Evolutionary conservation across 2,113 vertebrate genomes (phyloP).

Genomic region (Phaethornis superciliosus): DNA sequence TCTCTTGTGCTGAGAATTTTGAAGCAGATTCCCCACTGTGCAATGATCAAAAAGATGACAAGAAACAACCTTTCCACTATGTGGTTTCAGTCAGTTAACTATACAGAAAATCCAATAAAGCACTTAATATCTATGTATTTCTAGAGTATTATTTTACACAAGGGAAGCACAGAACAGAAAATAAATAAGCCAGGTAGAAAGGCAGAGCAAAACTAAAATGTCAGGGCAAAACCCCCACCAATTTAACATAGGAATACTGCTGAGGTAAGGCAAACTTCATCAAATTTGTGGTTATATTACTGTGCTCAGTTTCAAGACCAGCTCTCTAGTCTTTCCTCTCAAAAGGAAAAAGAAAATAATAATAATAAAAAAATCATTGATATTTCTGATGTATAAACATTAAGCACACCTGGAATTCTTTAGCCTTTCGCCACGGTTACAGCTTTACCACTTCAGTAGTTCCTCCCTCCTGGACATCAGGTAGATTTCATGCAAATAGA

Average conservation of each 20-base stretch:
- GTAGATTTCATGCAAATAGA: not conserved
- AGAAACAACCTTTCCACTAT: not conserved
- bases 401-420: not conserved
- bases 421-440: not conserved
- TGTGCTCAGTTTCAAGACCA: not conserved
- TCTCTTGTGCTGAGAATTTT: not conserved
- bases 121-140: not conserved
- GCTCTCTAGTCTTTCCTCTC: not conserved
- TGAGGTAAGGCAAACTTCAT: not conserved
- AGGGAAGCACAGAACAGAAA: not conserved
- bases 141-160: not conserved
- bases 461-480: not conserved
- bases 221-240: not conserved
- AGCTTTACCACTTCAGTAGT: not conserved
- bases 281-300: not conserved
- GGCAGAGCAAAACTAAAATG: not conserved
- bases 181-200: not conserved
- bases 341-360: too few species aligned
- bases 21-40: not conserved
- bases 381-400: slow-evolving; percentile 11
- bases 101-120: not conserved
- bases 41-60: not conserved
- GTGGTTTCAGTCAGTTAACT: not conserved
- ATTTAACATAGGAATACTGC: not conserved
- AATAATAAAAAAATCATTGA: not conserved